Conservation (phyloP, 2,888 invertebrate species). For the Oegoconia quadripuncta region DNA sequence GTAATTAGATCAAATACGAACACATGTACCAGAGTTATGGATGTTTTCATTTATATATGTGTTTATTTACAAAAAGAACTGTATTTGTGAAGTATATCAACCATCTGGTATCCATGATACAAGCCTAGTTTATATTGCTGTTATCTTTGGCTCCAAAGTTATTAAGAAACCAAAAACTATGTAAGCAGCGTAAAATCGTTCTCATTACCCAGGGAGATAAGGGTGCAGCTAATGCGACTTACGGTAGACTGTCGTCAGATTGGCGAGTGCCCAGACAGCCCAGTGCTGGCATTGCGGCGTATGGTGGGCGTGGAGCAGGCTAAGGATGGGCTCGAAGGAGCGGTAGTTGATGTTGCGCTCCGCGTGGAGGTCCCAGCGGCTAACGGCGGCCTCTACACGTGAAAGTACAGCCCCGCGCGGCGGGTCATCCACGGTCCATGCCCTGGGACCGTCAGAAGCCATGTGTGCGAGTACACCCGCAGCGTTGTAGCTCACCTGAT, state of each 20-base stretch:
- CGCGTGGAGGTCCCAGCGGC: constrained; percentile 91
- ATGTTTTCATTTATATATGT: too few relatives aligned
- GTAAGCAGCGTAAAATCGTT: too few relatives aligned
- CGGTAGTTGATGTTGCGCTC: constrained; percentile 98
- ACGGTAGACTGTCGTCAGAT: constrained; percentile 96
- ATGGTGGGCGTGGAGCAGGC: constrained; percentile 88
- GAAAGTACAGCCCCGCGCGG: constrained; percentile 84
- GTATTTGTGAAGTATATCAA: too few relatives aligned
- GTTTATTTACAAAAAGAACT: too few relatives aligned
- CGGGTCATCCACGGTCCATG: constrained; percentile 89
- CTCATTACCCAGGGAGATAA: too few relatives aligned
- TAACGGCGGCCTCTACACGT: constrained; percentile 89
- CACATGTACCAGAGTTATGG: too few relatives aligned
- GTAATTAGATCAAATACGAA: too few relatives aligned
- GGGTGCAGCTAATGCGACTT: too few relatives aligned
- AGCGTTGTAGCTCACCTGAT: constrained; percentile 96
- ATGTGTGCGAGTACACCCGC: constrained; percentile 97
- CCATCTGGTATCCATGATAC: too few relatives aligned
- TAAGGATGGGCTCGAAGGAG: constrained; percentile 93
- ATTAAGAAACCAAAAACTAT: too few relatives aligned
- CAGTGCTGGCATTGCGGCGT: constrained; percentile 96
- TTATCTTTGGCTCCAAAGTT: too few relatives aligned
- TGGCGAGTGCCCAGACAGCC: constrained; percentile 98
- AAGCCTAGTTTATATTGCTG: too few relatives aligned
- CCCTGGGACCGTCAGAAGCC: constrained; percentile 92